Evolutionary conservation across 2,888 invertebrate genomes (phyloP).

Genomic region (Dryadula phaetusa): DNA sequence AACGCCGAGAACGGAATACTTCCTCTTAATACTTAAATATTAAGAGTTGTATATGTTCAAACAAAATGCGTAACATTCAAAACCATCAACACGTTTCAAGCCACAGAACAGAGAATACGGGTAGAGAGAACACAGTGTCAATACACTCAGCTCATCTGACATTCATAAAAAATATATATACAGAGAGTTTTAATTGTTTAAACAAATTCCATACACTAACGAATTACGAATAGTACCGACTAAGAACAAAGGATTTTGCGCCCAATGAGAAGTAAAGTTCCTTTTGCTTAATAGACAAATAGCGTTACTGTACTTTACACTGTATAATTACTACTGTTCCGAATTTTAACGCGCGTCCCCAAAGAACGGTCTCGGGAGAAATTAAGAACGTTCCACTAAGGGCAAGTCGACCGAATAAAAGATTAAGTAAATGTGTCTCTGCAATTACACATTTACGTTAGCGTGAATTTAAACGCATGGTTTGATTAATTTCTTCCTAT

Average conservation of each 20-base stretch:
- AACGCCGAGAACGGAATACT: too few species aligned
- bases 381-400: constrained; percentile 9
- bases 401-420: neutral
- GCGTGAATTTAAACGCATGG: neutral
- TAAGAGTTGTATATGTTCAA: too few species aligned
- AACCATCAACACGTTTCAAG: too few species aligned
- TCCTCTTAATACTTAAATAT: too few species aligned
- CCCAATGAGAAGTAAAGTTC: neutral
- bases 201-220: neutral
- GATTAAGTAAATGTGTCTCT: constrained; percentile 9
- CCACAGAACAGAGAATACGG: too few species aligned
- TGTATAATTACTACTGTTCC: neutral
- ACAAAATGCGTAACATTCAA: too few species aligned
- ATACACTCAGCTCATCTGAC: too few species aligned
- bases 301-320: neutral
- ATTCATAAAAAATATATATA: too few species aligned
- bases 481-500: neutral
- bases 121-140: too few species aligned
- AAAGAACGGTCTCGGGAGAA: constrained; percentile 16
- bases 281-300: neutral
- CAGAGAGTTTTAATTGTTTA: neutral
- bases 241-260: neutral
- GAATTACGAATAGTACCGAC: neutral
- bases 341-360: constrained; percentile 1
- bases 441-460: constrained; percentile 8